These are phyloP conservation scores for Phania funesta DNA, from an alignment of 2,888 invertebrate species.

Conservation along the genomic window DNA sequence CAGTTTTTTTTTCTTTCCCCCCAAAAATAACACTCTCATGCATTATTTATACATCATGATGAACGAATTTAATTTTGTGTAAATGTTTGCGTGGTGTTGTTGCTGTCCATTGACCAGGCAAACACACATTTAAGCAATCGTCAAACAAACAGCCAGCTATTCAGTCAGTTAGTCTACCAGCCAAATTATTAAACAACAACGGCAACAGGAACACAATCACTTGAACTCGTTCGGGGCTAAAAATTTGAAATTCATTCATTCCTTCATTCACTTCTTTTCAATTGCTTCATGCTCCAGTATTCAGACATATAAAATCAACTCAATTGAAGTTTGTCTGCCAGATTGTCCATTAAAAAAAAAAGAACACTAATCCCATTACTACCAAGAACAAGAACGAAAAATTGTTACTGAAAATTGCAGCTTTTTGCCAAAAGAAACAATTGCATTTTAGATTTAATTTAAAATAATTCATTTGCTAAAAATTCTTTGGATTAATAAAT, in stretches of 20 bases:
- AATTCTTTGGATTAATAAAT: conserved; percentile 25
- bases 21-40: conserved; percentile 57
- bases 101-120: conserved; percentile 2
- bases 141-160: conserved; percentile 35
- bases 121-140: not conserved
- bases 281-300: conserved; percentile 21
- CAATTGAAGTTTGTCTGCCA: conserved; percentile 47
- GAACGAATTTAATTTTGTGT: conserved; percentile 23
- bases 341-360: conserved; percentile 21
- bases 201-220: not conserved
- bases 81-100: conserved; percentile 17
- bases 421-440: conserved; percentile 37
- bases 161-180: conserved; percentile 27
- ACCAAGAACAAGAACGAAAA: not conserved
- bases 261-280: conserved; percentile 10
- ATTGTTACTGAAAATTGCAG: conserved; percentile 38
- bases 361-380: not conserved
- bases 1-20: conserved; percentile 47
- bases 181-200: conserved; percentile 41
- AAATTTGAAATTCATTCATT: conserved; percentile 33
- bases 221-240: conserved; percentile 7
- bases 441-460: conserved; percentile 29
- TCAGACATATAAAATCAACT: conserved; percentile 13
- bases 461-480: conserved; percentile 25
- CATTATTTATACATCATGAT: conserved; percentile 52